These are phyloP conservation scores for Xyliphius kryptos DNA, from an alignment of 2,113 vertebrate species.

Conservation along the genomic window DNA sequence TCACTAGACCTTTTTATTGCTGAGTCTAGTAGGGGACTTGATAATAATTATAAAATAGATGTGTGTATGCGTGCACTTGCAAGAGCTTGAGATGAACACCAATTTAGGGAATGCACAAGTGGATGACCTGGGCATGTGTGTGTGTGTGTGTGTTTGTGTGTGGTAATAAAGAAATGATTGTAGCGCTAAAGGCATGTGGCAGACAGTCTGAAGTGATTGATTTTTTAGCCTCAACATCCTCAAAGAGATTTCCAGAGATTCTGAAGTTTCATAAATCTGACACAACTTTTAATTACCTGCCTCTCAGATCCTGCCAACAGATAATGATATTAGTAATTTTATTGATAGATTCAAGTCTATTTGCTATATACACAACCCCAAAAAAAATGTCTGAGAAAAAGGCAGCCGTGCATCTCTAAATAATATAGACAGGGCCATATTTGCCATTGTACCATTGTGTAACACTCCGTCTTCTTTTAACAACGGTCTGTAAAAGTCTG, in stretches of 20 bases:
- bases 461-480: too few species aligned
- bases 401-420: too few species aligned
- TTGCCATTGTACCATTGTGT: too few species aligned
- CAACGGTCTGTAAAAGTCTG: too few species aligned
- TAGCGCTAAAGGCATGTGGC: background rate
- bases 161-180: too few species aligned
- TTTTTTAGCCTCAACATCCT: slow-evolving; percentile 7
- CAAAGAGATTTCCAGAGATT: slow-evolving; percentile 6
- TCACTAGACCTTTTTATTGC: slow-evolving; percentile 9
- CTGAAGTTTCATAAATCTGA: slow-evolving; percentile 17
- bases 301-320: slow-evolving; percentile 15
- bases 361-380: too few species aligned
- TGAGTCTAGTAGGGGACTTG: slow-evolving; percentile 10
- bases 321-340: too few species aligned
- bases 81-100: background rate
- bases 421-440: too few species aligned
- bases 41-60: slow-evolving; percentile 8
- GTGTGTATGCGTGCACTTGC: background rate
- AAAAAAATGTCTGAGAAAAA: too few species aligned
- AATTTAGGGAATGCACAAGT: background rate
- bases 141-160: too few species aligned
- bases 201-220: background rate
- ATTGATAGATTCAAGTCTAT: too few species aligned
- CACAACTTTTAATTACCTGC: slow-evolving; percentile 35
- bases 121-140: background rate